phyloP scores from a whole-genome alignment of 1,140 invertebrate genomes.

The Amyelois transitella region DNA sequence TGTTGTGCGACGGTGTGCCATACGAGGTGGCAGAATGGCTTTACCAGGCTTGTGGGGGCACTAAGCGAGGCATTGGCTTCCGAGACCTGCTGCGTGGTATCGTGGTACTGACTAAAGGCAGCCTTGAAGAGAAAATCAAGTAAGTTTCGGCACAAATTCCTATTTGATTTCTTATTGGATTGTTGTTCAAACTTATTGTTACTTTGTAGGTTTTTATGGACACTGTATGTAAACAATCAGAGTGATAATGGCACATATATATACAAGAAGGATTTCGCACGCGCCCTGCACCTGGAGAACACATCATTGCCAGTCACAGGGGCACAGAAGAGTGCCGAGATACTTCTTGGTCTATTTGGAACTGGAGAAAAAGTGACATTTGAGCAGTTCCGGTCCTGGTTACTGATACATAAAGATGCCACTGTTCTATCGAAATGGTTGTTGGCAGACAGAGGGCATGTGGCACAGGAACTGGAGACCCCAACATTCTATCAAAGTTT shows the following conservation, averaged over 20 bases:
- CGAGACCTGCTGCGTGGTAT: conserved; percentile 89
- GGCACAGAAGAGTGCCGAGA: conserved; percentile 54
- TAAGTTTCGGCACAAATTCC: conserved; percentile 64
- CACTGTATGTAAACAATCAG: conserved; percentile 89
- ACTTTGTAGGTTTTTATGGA: conserved; percentile 83
- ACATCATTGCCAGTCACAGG: conserved; percentile 44
- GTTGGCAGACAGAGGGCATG: conserved; percentile 80
- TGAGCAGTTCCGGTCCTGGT: conserved; percentile 84
- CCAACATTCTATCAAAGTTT: conserved; percentile 94
- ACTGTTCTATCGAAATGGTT: conserved; percentile 89
- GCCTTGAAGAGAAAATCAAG: conserved; percentile 89
- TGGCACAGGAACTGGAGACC: conserved; percentile 88
- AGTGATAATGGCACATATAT: conserved; percentile 86
- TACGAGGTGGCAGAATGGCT: conserved; percentile 85
- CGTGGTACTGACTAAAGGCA: conserved; percentile 88
- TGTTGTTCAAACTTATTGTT: neutral
- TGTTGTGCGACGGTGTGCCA: conserved; percentile 89
- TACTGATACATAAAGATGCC: conserved; percentile 81
- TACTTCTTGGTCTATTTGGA: conserved; percentile 72
- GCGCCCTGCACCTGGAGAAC: conserved; percentile 78
- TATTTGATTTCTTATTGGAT: neutral
- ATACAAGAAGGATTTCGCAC: conserved; percentile 83
- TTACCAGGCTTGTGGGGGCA: conserved; percentile 87
- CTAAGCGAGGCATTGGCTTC: conserved; percentile 85
- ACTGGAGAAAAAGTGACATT: conserved; percentile 77